Conservation (phyloP, 1,140 invertebrate species). For the Pectinophora gossypiella region DNA sequence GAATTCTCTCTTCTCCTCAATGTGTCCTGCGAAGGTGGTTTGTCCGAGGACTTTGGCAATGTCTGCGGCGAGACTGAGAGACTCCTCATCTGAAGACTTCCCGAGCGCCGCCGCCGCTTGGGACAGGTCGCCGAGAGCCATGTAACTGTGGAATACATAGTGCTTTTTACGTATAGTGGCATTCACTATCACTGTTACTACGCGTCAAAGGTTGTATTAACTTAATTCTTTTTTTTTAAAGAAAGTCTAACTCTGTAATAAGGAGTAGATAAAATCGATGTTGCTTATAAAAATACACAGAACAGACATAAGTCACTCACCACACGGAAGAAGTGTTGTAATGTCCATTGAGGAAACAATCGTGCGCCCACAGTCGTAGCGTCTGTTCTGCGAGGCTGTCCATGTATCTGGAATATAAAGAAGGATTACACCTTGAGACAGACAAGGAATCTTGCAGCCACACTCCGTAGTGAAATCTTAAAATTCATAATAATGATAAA, state of each 20-base stretch:
- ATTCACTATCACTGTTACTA: too few relatives aligned
- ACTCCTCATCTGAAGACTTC: constrained; percentile 34
- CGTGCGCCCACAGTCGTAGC: constrained; percentile 29
- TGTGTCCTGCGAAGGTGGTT: constrained; percentile 42
- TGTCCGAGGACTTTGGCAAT: constrained; percentile 51
- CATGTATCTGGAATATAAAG: constrained; percentile 50
- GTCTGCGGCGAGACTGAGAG: constrained; percentile 45
- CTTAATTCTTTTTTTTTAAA: too few relatives aligned
- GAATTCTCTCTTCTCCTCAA: constrained; percentile 16
- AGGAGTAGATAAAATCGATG: not conserved
- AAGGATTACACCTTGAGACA: too few relatives aligned
- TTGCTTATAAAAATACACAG: not conserved
- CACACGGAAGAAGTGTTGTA: constrained; percentile 26
- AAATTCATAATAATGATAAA: too few relatives aligned
- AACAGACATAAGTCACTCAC: constrained; percentile 20
- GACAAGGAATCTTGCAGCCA: too few relatives aligned
- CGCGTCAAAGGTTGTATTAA: too few relatives aligned
- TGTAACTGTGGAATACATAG: too few relatives aligned
- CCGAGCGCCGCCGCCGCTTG: constrained; percentile 42
- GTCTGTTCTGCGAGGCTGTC: constrained; percentile 43
- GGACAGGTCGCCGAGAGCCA: constrained; percentile 38
- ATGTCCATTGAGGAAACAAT: constrained; percentile 16
- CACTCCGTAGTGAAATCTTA: too few relatives aligned
- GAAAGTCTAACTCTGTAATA: too few relatives aligned
- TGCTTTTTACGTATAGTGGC: too few relatives aligned